Conservation (phyloP, 2,113 vertebrate species). For the Aptenodytes patagonicus region DNA sequence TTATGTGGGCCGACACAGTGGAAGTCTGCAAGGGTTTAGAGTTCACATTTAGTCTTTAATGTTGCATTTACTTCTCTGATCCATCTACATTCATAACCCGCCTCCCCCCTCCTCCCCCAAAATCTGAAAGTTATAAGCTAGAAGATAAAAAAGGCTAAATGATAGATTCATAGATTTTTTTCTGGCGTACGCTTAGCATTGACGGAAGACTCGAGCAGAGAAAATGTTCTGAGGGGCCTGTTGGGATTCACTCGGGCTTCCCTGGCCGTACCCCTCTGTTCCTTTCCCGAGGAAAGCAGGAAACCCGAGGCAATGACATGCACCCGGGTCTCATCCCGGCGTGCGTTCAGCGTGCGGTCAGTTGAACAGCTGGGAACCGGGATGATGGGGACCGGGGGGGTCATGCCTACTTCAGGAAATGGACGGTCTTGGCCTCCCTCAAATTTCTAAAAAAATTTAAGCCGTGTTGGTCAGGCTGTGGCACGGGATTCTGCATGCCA, state of each 20-base stretch:
- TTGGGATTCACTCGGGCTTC: neutral
- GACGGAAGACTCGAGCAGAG: neutral
- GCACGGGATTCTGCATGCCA: neutral
- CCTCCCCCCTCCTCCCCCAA: too few species aligned
- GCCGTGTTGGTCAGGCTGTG: neutral
- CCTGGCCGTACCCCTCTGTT: rapidly evolving
- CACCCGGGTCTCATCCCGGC: neutral
- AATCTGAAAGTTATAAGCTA: neutral
- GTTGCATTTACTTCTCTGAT: neutral
- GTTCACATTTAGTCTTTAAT: neutral
- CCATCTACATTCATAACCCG: neutral
- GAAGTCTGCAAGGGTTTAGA: neutral
- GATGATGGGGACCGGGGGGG: neutral
- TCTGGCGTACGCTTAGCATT: neutral
- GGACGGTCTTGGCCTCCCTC: neutral
- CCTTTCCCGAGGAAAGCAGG: neutral
- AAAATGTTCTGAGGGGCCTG: neutral
- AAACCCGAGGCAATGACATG: neutral
- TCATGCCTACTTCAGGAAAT: neutral
- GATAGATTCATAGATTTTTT: neutral
- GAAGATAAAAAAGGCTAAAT: neutral
- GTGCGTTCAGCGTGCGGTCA: neutral
- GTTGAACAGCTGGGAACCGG: neutral
- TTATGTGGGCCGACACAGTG: neutral
- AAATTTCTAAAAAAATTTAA: neutral